Percentiles rank a stretch among this genome's conserved stretches.
Evolutionary conservation across 2,797 vertebrate species (phyloP).

Genomic region (Alcedo atthis): DNA sequence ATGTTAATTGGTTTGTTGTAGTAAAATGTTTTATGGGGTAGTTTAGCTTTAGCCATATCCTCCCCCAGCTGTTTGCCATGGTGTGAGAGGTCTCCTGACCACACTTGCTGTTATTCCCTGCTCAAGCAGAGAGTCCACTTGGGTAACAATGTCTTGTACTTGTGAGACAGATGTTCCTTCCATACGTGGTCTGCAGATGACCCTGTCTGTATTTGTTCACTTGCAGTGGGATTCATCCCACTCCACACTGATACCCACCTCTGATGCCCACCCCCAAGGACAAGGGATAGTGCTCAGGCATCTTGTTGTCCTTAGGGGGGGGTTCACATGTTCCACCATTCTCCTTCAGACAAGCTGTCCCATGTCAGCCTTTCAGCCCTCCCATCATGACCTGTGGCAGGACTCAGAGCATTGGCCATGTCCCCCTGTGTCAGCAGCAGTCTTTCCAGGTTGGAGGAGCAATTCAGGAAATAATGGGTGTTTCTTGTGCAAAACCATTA

Average conservation of each 20-base stretch:
- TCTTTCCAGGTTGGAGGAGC: neutral
- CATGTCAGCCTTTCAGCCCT: neutral
- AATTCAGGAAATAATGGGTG: neutral
- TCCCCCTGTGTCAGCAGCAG: neutral
- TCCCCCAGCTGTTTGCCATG: neutral
- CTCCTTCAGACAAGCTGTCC: neutral
- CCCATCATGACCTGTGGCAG: neutral
- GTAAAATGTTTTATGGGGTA: constrained; percentile 16
- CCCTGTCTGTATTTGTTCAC: neutral
- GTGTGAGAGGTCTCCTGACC: neutral
- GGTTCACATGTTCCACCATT: neutral
- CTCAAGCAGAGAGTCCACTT: neutral
- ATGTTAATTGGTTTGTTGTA: constrained; percentile 5
- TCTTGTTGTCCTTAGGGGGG: neutral
- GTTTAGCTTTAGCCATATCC: neutral
- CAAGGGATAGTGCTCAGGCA: neutral
- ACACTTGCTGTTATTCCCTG: rapidly evolving
- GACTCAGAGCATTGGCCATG: rapidly evolving
- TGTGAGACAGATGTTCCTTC: neutral
- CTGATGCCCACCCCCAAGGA: neutral
- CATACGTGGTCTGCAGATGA: neutral
- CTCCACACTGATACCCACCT: neutral
- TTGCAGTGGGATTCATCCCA: neutral
- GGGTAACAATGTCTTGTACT: neutral
- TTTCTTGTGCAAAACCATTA: neutral